Conservation (phyloP, 1,140 invertebrate species). For the Drosophila bocki region DNA sequence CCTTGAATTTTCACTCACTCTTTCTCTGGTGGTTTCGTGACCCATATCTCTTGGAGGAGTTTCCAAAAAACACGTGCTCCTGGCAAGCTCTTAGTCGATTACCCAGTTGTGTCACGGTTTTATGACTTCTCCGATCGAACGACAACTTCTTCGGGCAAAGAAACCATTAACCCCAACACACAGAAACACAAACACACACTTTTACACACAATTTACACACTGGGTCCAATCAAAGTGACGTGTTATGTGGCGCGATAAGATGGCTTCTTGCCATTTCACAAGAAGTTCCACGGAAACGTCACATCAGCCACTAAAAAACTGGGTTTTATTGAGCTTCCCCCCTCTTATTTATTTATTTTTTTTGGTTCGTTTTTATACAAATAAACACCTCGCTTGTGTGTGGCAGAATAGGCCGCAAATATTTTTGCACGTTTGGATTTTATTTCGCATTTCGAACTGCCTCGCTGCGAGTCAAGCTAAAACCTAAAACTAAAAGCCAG, state of each 20-base stretch:
- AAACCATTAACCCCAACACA: conserved; percentile 33
- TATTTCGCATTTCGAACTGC: conserved; percentile 59
- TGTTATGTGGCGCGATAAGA: conserved; percentile 33
- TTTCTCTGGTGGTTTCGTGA: not conserved
- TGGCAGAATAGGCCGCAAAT: conserved; percentile 70
- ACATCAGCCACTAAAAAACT: conserved; percentile 18
- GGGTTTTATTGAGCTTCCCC: conserved; percentile 5
- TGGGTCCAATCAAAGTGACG: conserved; percentile 24
- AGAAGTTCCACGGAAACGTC: conserved; percentile 29
- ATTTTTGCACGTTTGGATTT: conserved; percentile 65
- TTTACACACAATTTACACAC: conserved; percentile 28
- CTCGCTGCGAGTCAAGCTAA: conserved; percentile 34
- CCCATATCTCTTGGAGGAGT: not conserved
- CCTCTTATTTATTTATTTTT: not conserved
- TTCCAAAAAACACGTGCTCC: conserved; percentile 13
- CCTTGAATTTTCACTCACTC: too few relatives aligned
- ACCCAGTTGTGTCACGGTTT: conserved; percentile 30
- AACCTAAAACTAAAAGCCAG: conserved; percentile 56
- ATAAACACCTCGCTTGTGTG: conserved; percentile 56
- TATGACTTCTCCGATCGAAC: conserved; percentile 30
- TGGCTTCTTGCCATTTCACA: conserved; percentile 48
- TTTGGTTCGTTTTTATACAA: conserved; percentile 4
- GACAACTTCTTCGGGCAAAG: conserved; percentile 20
- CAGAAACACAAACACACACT: not conserved
- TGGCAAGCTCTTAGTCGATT: conserved; percentile 24